Evolutionary conservation across 2,888 invertebrate genomes (phyloP), one percentile per base, ranked within the genome.

Genomic region (Archips crataeganus): DNA sequence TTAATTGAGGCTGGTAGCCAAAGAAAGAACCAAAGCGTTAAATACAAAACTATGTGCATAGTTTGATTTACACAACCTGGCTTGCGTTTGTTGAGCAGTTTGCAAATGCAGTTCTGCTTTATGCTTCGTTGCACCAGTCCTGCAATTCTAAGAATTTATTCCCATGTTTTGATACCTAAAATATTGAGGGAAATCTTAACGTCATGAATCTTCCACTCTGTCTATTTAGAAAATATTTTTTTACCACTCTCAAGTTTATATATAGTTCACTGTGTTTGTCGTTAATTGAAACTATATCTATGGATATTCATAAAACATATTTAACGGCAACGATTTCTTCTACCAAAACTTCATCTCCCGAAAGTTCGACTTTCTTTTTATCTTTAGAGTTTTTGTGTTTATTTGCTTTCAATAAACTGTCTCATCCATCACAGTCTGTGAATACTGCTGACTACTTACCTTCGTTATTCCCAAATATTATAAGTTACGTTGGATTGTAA

Each of bases 31-130:
- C 39, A 10, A 45, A 71, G 61, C 39, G 66, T 45, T 11, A 62
- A 54, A 45, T 61, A 54, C 45, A 54, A 61, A 60, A 67, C 45
- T 51, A 36, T 32, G 65, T 71, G 8, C 36, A 3, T 39, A 45
- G 51, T 67, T 61, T 71, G 67, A 71, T 67, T 67, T 62, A 36
- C 51, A 49, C 42, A 23, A 51, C 66, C 54, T 66, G 23, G 51
- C 45, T 71, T 62, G 61, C 61, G 61, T 67, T 67, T 71, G 61
- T 66, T 54, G 66, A 71, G 66, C 66, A 51, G 32, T 70, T 65
- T 32, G 59, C 66, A 51, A 47, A 13, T 47, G 11, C 32, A 42
- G 42, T 51, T 67, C 51, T 61, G 51, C 54, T 67, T 45, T 45
- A 34, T 15, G 66, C n/a, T 15, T 42, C 61, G 51, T 51, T 61